Conservation (phyloP, 1,140 invertebrate genomes). For the Dysdera silvatica region DNA sequence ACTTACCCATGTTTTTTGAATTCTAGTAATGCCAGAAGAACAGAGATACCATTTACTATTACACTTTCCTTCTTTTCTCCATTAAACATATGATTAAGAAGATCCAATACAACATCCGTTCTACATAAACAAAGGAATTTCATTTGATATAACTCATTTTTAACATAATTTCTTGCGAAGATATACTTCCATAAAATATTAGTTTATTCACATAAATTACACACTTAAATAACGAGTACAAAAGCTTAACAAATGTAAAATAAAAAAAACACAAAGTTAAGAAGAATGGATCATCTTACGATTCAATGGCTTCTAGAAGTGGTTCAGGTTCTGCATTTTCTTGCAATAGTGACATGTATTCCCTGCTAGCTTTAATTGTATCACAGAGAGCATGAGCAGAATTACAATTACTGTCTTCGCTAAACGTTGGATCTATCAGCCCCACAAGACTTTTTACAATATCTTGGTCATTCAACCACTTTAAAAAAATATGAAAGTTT, state of each 20-base stretch:
- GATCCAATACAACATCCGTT: conserved; percentile 54
- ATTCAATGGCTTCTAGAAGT: conserved; percentile 60
- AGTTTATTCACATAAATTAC: no score
- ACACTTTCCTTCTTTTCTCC: conserved; percentile 60
- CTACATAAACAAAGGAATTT: conserved; percentile 42
- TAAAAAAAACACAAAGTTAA: not conserved
- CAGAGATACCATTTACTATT: conserved; percentile 67
- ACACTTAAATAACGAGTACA: no score
- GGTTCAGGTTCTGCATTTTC: conserved; percentile 57
- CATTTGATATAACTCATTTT: not conserved
- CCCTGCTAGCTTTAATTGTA: conserved; percentile 61
- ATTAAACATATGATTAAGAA: conserved; percentile 63
- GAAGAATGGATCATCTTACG: conserved; percentile 49
- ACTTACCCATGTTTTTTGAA: conserved; percentile 48
- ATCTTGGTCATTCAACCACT: conserved; percentile 85
- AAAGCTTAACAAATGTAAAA: not conserved
- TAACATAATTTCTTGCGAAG: no score
- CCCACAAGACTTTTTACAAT: conserved; percentile 73
- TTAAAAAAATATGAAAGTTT: conserved; percentile 39
- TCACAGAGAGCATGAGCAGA: conserved; percentile 73
- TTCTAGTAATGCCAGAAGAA: conserved; percentile 62
- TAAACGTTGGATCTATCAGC: conserved; percentile 60
- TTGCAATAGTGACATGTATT: conserved; percentile 50
- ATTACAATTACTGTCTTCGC: conserved; percentile 64
- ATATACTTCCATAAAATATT: no score